Evolutionary conservation across 2,113 vertebrate genomes (phyloP).

Genomic region (Hippopotamus amphibius): DNA sequence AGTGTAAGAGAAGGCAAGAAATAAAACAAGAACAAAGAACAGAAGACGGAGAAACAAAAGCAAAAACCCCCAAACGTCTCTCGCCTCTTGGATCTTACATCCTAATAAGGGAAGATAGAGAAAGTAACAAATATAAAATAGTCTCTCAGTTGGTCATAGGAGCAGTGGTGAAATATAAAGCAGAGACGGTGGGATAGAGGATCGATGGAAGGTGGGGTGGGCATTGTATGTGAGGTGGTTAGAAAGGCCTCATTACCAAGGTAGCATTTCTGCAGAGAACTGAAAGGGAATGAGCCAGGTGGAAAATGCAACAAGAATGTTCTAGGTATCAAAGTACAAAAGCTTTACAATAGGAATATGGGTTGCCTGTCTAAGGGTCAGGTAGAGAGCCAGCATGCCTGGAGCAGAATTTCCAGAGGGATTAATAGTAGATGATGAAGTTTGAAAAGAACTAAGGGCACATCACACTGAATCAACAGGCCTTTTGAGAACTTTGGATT

Average conservation of each 20-base stretch:
- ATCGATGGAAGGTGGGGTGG: accelerated
- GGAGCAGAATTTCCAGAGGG: not conserved
- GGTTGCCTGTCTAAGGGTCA: not conserved
- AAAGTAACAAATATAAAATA: not conserved
- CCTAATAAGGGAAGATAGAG: not conserved
- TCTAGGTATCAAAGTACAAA: not conserved
- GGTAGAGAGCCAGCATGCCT: not conserved
- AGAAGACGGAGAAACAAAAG: not conserved
- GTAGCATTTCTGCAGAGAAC: not conserved
- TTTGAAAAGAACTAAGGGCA: not conserved
- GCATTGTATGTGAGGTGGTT: not conserved
- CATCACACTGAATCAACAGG: not conserved
- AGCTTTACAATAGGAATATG: not conserved
- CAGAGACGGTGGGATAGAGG: not conserved
- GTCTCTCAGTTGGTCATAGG: not conserved
- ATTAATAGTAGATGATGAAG: not conserved
- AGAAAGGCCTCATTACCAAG: not conserved
- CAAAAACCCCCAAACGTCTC: too few relatives aligned
- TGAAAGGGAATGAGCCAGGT: not conserved
- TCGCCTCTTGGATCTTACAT: not conserved
- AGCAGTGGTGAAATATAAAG: not conserved
- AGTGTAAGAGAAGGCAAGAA: not conserved
- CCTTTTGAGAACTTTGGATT: not conserved
- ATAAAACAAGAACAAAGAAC: not conserved
- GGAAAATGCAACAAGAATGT: not conserved